Base-by-base conservation (phyloP, 1,140 invertebrate species). In the Aradophagus sp. region DNA sequence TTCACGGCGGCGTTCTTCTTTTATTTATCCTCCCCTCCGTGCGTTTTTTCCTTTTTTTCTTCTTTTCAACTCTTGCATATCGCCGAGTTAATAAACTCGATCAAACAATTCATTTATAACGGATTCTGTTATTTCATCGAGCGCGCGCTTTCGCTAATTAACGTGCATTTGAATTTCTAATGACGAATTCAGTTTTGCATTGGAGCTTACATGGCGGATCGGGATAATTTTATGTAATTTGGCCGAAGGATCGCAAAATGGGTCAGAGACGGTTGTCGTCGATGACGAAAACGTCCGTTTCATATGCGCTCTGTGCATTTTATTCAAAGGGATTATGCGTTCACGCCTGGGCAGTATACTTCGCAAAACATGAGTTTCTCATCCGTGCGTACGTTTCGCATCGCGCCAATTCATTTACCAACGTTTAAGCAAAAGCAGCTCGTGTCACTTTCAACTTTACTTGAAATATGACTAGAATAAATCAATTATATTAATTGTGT, bases 181-280 rank as follows among this genome's bases (percentile, higher is more conserved):
- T 45, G 20, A 1, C 14, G 1, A 14, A 6, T 53, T 36, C 26
- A 15, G 38, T 38, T 34, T 45, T 13, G 32, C 14, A 26, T 11
- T 15, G 32, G 17, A 41, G 35, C 55, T 55, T 65, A 32, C 27
- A 48, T 36, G 20, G 27, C 31, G 48, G 44, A 56, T 56, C 15
- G 26, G 20, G 29, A 50, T 66, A 12, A 56, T 48, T 58, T 47
- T 34, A 48, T 42, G 50, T 56, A 56, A 65, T 52, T 41, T 48
- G 7, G 23, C 20, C 4, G 17, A 39, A 34, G 16, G 10, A 42
- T 36, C 39, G 8, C 26, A 20, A 63, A 47, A 27, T 65, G 29
- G 50, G 50, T 65, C 61, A 48, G 26, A 29, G 10, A 0, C 19
- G 11, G 5, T 2, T 2, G 10, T 2, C 36, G 29, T 41, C 26